Base-by-base conservation (phyloP, 2,797 vertebrate genomes). In the Pseudopleuronectes americanus region DNA sequence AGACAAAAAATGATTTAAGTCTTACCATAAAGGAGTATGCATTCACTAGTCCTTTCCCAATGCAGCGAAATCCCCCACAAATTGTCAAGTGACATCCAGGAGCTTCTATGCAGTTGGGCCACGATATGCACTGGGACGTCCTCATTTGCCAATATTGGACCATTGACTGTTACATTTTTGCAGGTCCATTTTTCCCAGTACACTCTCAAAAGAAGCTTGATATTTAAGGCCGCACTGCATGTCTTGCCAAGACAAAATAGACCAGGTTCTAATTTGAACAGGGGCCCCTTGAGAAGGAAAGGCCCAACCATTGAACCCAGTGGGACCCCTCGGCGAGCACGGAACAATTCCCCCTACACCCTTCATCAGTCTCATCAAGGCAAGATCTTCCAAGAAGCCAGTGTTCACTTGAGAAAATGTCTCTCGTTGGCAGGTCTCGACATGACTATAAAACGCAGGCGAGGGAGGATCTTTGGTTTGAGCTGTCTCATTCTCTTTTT, bases 41-140 rank as follows among this genome's bases (percentile, higher is more conserved):
- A 96, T 95, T 96, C 94, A 95, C 95, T 97, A 96, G 95, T 95
- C 94, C 94, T 96, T 95, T 96, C 96, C 96, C 96, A 95, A 95
- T 93, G 95, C 94, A 96, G 94, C 92, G 93, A 95, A 95, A 94
- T 95, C 96, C 96, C 96, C 95, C 95, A 97, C 94, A 97, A 95
- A 96, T 97, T 96, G 96, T 97, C 96, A 98, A 98, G 97, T 98
- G 97, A 99, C 96, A 96, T 98, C 96, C 97, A 95, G 96, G 95
- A 96, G 96, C 97, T 98, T 98, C 96, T 97, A 95, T 90, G 96
- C 96, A 98, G 97, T 97, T 96, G 94, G 97, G 96, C 97, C 97
- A 95, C 95, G 95, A 96, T 94, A 91, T 94, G 96, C 96, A 96
- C 96, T 96, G 95, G 95, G 95, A 96, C 94, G 96, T 97, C 97